Base-by-base conservation (phyloP, 2,888 invertebrate species). In the Mongoloraphidia duomilia region DNA sequence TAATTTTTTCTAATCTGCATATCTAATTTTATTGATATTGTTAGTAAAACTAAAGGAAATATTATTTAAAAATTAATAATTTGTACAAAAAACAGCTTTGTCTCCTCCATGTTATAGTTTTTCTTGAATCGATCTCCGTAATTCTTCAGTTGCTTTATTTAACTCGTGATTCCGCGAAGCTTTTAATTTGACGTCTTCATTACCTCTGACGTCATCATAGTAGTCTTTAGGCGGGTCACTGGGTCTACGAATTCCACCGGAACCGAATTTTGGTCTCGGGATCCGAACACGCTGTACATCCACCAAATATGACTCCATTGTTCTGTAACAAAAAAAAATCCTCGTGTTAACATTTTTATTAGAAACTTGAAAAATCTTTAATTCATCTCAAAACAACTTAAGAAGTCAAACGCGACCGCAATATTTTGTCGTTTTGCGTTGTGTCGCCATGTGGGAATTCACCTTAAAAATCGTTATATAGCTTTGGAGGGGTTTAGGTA, bases 221-320 rank as follows among this genome's bases (percentile, higher is more conserved):
- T 88, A 88, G 65, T 88, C 87, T 65, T 87, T 82, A 10, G 84
- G 84, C 12, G 84, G 84, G 60, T 84, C 84, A 50, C 72, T 79
- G 49, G 82, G 84, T 58, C 75, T 81, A 60, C 72, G 63, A 46
- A 64, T 62, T 33, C 62, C 69, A 61, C 64, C 72, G 57, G 73
- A 74, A 45, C 78, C 81, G 62, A 88, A 86, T 72, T 89, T 89
- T 6, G 89, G 89, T 55, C 89, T 76, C 33, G 89, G 89, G 59
- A 89, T 89, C 58, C 84, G 75, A 53, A 89, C 81, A 57, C 84
- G 79, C 66, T 88, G 87, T 44, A 89, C 84, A 65, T 89, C 87
- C 55, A 79, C 80, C 60, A 88, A 67, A 87, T 88, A 88, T 58
- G 84, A 82, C 64, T 89, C 89, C 88, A 89, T 89, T 9, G 14